These are phyloP conservation scores for Todiramphus saurophagus DNA, from an alignment of 2,113 vertebrate species.

Conservation along the genomic window DNA sequence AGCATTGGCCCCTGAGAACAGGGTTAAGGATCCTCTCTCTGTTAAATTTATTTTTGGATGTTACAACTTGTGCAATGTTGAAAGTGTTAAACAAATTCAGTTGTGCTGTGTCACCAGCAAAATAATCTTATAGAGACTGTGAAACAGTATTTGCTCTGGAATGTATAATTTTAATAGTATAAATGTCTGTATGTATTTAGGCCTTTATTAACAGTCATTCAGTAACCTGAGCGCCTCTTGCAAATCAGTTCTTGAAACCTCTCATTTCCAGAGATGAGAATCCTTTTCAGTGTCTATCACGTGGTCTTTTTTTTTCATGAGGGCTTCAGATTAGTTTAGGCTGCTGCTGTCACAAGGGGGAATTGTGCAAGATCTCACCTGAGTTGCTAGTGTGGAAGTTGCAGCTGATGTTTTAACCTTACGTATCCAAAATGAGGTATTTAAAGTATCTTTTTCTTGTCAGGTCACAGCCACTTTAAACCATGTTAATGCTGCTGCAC, in stretches of 20 bases:
- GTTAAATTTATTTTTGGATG: background rate
- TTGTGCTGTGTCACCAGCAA: background rate
- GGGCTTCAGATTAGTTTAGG: background rate
- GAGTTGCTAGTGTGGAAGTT: background rate
- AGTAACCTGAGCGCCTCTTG: background rate
- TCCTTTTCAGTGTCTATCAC: background rate
- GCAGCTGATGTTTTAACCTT: background rate
- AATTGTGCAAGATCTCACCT: background rate
- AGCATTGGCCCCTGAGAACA: background rate
- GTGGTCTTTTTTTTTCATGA: background rate
- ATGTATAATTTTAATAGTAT: background rate
- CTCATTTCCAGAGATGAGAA: background rate
- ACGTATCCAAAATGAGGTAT: background rate
- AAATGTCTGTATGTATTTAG: background rate
- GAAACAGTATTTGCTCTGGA: background rate
- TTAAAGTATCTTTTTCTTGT: background rate
- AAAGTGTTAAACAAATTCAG: background rate
- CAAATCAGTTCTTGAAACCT: background rate
- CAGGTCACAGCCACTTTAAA: background rate
- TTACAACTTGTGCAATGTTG: background rate
- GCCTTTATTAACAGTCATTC: background rate
- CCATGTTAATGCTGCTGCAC: background rate
- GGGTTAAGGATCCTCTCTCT: background rate
- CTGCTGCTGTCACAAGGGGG: background rate
- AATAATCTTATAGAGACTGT: background rate